phyloP scores from a whole-genome alignment of 2,888 invertebrate species.

The Drosophila kokeensis region DNA sequence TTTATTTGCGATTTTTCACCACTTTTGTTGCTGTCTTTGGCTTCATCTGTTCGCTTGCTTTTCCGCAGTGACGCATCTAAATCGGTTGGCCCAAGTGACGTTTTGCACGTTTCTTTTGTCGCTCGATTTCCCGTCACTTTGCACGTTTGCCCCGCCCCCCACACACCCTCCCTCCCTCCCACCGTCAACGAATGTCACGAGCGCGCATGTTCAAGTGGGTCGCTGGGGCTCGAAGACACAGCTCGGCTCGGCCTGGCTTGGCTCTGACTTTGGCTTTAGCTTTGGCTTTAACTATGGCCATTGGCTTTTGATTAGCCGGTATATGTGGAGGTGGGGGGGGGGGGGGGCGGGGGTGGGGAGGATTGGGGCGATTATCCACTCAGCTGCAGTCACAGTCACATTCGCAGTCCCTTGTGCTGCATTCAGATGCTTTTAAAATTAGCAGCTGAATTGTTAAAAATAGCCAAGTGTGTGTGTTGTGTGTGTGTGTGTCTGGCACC shows the following conservation, averaged over 20 bases:
- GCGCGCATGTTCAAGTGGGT: slow-evolving; percentile 79
- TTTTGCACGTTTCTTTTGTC: slow-evolving; percentile 70
- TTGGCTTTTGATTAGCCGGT: slow-evolving; percentile 52
- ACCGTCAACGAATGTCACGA: slow-evolving; percentile 71
- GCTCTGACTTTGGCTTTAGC: slow-evolving; percentile 4
- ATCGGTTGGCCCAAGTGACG: slow-evolving; percentile 54
- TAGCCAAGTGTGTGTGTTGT: background rate
- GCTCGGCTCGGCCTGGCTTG: background rate
- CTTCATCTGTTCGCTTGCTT: slow-evolving; percentile 41
- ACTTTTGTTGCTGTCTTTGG: slow-evolving; percentile 34
- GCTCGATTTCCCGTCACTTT: slow-evolving; percentile 67
- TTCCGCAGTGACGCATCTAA: slow-evolving; percentile 71
- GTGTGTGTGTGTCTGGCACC: slow-evolving; percentile 18
- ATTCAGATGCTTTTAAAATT: slow-evolving; percentile 34
- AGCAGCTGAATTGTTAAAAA: slow-evolving; percentile 50
- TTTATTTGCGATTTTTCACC: slow-evolving; percentile 19
- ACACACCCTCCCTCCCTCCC: background rate
- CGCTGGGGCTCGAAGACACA: slow-evolving; percentile 35
- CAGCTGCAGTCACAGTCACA: slow-evolving; percentile 12
- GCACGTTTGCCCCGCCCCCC: slow-evolving; percentile 64
- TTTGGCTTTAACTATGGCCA: slow-evolving; percentile 13
- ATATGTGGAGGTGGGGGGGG: background rate
- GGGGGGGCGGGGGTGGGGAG: slow-evolving; percentile 9
- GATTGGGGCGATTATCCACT: slow-evolving; percentile 56
- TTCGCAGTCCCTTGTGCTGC: background rate